Conservation (phyloP, 64 coral and sea anemone genomes). For the Porites lutea region DNA sequence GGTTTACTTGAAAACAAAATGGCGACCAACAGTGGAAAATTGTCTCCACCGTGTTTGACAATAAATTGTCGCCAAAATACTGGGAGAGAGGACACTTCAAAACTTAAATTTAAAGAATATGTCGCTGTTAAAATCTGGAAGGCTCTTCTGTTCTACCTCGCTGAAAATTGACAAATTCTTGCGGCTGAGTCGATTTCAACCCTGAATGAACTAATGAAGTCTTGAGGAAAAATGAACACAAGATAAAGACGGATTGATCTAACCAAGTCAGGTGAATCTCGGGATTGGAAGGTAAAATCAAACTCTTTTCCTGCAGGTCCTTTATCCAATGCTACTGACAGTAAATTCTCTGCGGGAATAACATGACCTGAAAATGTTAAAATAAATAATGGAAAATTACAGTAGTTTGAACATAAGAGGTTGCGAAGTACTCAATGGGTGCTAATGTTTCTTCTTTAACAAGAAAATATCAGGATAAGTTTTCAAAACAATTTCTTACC, state of each 20-base stretch:
- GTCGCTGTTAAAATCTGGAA: neutral
- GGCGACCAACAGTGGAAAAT: neutral
- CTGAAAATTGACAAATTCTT: neutral
- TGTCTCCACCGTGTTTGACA: neutral
- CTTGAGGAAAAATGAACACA: no score
- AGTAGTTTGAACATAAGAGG: no score
- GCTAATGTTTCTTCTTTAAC: no score
- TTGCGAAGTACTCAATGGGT: no score
- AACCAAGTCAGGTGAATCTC: constrained; percentile 84
- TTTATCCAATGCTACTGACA: constrained; percentile 77
- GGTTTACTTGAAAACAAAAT: constrained; percentile 13
- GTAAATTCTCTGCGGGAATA: constrained; percentile 79
- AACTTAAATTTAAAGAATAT: no score
- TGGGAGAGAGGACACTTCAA: neutral
- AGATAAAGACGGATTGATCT: neutral
- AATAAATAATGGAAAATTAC: neutral
- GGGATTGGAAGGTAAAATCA: constrained; percentile 96
- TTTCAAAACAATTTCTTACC: constrained; percentile 52
- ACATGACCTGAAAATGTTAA: constrained; percentile 77
- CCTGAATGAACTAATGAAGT: no score
- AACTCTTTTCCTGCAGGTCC: constrained; percentile 83
- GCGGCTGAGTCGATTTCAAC: neutral
- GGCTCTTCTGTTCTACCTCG: neutral
- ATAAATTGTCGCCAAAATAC: neutral
- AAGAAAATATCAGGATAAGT: no score